Evolutionary conservation across 2,113 vertebrate genomes (phyloP), one percentile per base, ranked within the genome.

Genomic region (Hippocampus comes): DNA sequence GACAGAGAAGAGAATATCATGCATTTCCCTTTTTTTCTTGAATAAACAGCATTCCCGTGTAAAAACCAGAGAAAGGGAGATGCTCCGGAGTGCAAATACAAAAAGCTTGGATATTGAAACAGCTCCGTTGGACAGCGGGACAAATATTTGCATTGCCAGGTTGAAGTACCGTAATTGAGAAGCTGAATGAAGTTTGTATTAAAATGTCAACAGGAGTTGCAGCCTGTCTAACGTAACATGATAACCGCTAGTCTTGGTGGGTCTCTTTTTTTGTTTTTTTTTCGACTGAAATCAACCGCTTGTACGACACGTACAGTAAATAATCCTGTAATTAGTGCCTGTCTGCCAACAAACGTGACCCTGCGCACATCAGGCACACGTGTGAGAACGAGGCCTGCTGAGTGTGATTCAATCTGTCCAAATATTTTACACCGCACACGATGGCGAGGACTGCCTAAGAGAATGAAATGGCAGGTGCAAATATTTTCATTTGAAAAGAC

Each of bases 361-460:
- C 74, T 49, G 65, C 12, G 73, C 68, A 74, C 59, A 76, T 77
- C 64, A 57, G 73, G 42, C 61, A 53, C 75, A 68, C 77, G 73
- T 86, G 78, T 86, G 82, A 82, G 68, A 69, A 78, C 82, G 89
- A 86, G 74, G 83, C 84, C 83, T 18, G 38, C 27, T 0, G 38
- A 79, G 65, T 71, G 78, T 67, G 73, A 69, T 74, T 72, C 59
- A 65, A 38, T 72, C 76, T 46, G 69, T 77, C 72, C 68, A 9
- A 66, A 77, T 76, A 77, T 23, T 68, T 78, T 69, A 72, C 72
- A 73, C 49, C 79, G 72, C 30, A 79, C 64, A 69, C 70, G 73
- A 74, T 83, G 74, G 67, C 9, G 76, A 80, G 73, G 80, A 63
- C 57, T 21, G 64, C 41, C 78, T 67, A 77, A 59, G 68, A 70